Evolutionary conservation across 92 coral and sea anemone genomes (phyloP).

Genomic region (Palythoa caribaeorum): DNA sequence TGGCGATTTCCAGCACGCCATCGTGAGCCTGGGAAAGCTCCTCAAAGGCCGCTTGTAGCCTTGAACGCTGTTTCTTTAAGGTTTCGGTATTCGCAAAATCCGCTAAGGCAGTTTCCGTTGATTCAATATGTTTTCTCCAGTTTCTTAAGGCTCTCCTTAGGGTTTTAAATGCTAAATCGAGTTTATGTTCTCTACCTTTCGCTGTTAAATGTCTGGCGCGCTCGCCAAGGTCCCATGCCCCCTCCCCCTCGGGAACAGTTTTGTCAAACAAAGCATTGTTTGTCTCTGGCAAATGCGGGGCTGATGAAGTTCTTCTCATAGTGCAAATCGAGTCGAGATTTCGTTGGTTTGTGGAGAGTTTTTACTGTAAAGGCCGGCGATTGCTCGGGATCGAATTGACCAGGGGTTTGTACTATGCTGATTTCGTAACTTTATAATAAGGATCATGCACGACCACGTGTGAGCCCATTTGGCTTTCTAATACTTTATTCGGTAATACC

Average conservation of each 20-base stretch:
- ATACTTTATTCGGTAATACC: too few relatives aligned
- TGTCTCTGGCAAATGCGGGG: too few relatives aligned
- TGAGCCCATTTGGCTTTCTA: too few relatives aligned
- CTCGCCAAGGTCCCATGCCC: background rate
- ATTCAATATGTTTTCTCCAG: constrained; percentile 10
- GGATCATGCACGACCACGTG: too few relatives aligned
- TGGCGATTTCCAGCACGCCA: background rate
- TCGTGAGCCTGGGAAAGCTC: background rate
- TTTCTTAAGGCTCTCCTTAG: background rate
- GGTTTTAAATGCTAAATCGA: background rate
- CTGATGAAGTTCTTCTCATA: too few relatives aligned
- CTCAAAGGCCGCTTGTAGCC: background rate
- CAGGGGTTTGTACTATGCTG: too few relatives aligned
- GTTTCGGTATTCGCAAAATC: background rate
- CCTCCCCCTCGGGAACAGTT: constrained; percentile 6
- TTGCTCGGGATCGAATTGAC: too few relatives aligned
- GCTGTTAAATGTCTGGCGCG: background rate
- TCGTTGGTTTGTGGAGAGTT: too few relatives aligned
- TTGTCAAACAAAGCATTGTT: too few relatives aligned
- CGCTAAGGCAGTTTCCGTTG: constrained; percentile 9
- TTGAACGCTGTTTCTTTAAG: background rate
- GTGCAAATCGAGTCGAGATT: too few relatives aligned
- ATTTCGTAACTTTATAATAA: too few relatives aligned
- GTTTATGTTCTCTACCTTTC: constrained; percentile 7
- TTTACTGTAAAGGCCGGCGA: too few relatives aligned